Evolutionary conservation across 2,113 vertebrate genomes (phyloP), one percentile per base, ranked within the genome.

Genomic region (Perccottus glenii): DNA sequence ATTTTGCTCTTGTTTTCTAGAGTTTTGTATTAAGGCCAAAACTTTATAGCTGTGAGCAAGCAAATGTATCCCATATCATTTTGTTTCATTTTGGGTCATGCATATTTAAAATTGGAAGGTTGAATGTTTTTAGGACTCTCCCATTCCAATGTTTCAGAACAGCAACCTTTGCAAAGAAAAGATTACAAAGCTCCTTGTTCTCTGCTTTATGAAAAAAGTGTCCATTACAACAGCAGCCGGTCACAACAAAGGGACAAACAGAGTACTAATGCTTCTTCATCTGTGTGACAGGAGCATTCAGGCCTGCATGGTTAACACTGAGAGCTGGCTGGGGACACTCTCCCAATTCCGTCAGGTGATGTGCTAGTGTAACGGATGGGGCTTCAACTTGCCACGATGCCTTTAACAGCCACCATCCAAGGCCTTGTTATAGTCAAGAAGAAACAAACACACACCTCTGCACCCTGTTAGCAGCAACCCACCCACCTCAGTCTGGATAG

Each of bases 131-230:
- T 11, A 60, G 14, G 2, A 0, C 35, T 44, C 11, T 10, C 53
- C 44, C 27, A 51, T 62, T 47, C 58, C 51, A 68, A 67, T 48
- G 56, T 62, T 72, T 59, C 19, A 33, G 56, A 75, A 71, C 38
- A 45, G 59, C 27, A 48, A 53, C 47, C 35, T 44, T 45, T 48
- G 73, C 78, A 71, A 77, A 67, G 65, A 66, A 63, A 52, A 74
- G 77, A 79, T 89, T 79, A 81, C 36, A 27, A 73, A 62, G 44
- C 67, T 61, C 55, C 46, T 68, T 67, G 65, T 86, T 88, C 84
- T 86, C 85, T 80, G 77, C 77, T 85, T 84, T 75, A 78, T 77
- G 84, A 87, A 70, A 87, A 70, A 77, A 60, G 33, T 14, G 60
- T 70, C 75, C 84, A 87, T 84, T 72, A 73, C 61, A 78, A 64